Percentiles rank a stretch among this genome's conserved stretches.
These are phyloP conservation scores for Chascanopsetta lugubris DNA, from an alignment of 2,113 vertebrate genomes.

Conservation along the genomic window DNA sequence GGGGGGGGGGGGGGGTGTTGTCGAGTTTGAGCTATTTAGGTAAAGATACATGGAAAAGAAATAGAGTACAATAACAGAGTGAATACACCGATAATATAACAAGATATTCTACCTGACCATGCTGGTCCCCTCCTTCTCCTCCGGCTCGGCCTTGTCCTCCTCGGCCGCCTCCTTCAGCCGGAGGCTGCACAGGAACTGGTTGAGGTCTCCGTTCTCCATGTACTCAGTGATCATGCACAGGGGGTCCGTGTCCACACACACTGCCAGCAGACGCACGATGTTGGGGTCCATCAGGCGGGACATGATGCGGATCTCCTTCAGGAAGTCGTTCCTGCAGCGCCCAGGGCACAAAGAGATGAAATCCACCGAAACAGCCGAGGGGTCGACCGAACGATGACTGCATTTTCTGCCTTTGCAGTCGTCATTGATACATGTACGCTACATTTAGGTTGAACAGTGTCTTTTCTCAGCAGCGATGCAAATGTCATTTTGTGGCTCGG, in stretches of 20 bases:
- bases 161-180: constrained; percentile 67
- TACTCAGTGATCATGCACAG: constrained; percentile 99
- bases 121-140: constrained; percentile 46
- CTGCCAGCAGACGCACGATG: constrained; percentile 92
- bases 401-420: no score
- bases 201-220: constrained; percentile 98
- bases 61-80: no score
- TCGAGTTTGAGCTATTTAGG: no score
- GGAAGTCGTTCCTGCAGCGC: constrained; percentile 92
- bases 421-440: no score
- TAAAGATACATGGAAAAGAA: background rate
- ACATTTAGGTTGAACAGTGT: no score
- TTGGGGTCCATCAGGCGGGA: constrained; percentile 94
- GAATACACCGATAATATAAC: background rate
- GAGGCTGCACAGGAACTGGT: constrained; percentile 94
- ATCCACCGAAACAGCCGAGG: background rate
- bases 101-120: constrained; percentile 81
- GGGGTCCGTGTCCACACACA: constrained; percentile 91
- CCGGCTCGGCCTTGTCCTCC: constrained; percentile 35
- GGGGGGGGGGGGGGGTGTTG: no score
- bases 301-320: constrained; percentile 99
- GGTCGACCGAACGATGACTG: no score
- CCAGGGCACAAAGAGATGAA: background rate
- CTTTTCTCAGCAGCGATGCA: no score
- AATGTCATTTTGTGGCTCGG: no score